Percentiles rank a stretch among this genome's conserved stretches.
Evolutionary conservation across 2,888 invertebrate species (phyloP).

Genomic region (Sinohyriopsis cumingii): DNA sequence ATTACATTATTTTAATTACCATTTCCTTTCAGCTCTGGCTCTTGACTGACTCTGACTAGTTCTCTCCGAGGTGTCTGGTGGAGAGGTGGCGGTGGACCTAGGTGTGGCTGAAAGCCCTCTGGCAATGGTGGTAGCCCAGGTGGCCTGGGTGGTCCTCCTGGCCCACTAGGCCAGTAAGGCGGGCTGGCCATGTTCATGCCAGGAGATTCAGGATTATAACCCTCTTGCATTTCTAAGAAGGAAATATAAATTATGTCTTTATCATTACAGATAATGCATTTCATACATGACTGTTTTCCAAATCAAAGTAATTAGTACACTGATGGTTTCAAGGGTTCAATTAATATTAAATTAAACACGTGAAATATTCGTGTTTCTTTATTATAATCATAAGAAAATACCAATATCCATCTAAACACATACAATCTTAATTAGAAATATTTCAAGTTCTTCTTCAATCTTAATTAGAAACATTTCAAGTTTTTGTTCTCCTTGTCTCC

Average conservation of each 20-base stretch:
- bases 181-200: slow-evolving; percentile 72
- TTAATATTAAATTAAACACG: no score
- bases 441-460: no score
- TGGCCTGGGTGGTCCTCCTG: slow-evolving; percentile 23
- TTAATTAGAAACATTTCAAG: no score
- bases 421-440: no score
- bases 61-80: no score
- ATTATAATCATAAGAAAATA: no score
- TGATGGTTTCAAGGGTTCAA: no score
- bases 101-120: slow-evolving; percentile 19
- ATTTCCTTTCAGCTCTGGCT: no score
- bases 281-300: neutral
- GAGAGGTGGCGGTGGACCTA: slow-evolving; percentile 17
- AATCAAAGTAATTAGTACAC: neutral
- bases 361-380: no score
- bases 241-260: neutral
- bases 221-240: slow-evolving; percentile 39
- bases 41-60: no score
- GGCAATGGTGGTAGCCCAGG: slow-evolving; percentile 34
- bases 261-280: neutral
- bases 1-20: neutral
- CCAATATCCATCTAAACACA: no score
- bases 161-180: slow-evolving; percentile 33
- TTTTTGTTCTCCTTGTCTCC: no score
- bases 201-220: slow-evolving; percentile 85